Evolutionary conservation across 2,888 invertebrate species (phyloP), one percentile per base, ranked within the genome.

Genomic region (Aplocera efformata): DNA sequence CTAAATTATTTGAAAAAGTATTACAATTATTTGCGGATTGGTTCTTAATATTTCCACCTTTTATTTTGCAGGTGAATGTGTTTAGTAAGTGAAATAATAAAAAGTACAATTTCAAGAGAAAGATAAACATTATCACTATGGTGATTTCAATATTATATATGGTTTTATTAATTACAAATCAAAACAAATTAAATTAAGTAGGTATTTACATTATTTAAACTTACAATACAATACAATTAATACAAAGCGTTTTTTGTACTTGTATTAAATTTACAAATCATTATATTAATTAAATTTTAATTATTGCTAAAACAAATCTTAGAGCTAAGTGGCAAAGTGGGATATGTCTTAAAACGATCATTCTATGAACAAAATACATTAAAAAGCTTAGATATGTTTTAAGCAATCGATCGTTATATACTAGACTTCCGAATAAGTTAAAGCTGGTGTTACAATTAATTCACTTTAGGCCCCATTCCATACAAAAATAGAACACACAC

Each of bases 261-360:
- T 44, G 53, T 55, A 60, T 63, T 60, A 24, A 38, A 47, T 50
- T 48, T 62, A 62, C 67, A 69, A 53, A 52, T 53, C 38, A 49
- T 58, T 57, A 22, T 29, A 31, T 60, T 53, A 42, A 38, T 53
- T 52, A 56, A 39, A 32, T 42, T 48, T 43, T 53, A 53, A 48
- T 53, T 60, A 45, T 27, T 30, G 17, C 10, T 45, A 33, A 62
- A 40, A 31, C 22, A 25, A 22, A 30, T 29, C 41, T 48, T 59
- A 59, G 10, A 56, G 23, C 65, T 79, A 79, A 62, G 75, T 81
- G 81, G 81, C 81, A 79, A 77, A 77, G 64, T 76, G 79, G 72
- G 83, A 83, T 84, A 83, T 79, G 79, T 80, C 62, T 61, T 70
- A 75, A 72, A 69, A 26, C 32, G 41, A 53, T 46, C 41, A 56